Base-by-base conservation (phyloP, 2,113 vertebrate species). In the Lipophrys pholis region DNA sequence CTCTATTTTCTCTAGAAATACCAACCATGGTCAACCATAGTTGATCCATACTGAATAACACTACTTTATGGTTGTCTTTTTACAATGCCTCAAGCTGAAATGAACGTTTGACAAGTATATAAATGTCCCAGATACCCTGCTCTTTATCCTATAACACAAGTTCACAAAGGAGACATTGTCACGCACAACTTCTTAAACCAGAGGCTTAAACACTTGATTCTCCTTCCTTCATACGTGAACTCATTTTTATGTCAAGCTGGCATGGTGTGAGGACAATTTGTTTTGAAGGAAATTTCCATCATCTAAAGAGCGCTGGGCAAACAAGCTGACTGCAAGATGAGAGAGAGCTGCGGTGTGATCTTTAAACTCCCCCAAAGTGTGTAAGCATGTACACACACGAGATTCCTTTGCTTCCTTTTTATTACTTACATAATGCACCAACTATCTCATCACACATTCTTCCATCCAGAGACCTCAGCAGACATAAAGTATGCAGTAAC, bases 401-500 rank as follows among this genome's bases (percentile, higher is more conserved):
- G 71, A 76, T 53, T 63, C 51, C 69, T 68, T 61, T 36, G 67
- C 69, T 60, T 81, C 41, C 53, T 52, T 77, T 65, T 79, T 46
- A 41, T 41, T 46, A 40, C 59, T 83, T 82, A 75, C 46, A 71
- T 84, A 87, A 84, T 54, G n/a, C 71, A 41, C 59, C 35, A 7
- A 75, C 52, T 54, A 41, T 69, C 75, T 76, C 81, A 71, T 69
- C 43, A 48, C 55, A 69, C 41, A 50, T 72, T 76, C 80, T 74
- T 71, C 81, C 76, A 90, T 73, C 71, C 46, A 38, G 42, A 73
- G 76, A 81, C 48, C 8, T 54, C 30, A 4, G 56, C 65, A 87
- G 64, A 79, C 67, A 87, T 89, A 12, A 89, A 87, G 80, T 71
- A 87, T 85, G 76, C 79, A 88, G 55, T 65, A 75, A 38, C 50